These are phyloP conservation scores for Scalopus aquaticus DNA, from an alignment of 2,113 vertebrate genomes.

Conservation along the genomic window DNA sequence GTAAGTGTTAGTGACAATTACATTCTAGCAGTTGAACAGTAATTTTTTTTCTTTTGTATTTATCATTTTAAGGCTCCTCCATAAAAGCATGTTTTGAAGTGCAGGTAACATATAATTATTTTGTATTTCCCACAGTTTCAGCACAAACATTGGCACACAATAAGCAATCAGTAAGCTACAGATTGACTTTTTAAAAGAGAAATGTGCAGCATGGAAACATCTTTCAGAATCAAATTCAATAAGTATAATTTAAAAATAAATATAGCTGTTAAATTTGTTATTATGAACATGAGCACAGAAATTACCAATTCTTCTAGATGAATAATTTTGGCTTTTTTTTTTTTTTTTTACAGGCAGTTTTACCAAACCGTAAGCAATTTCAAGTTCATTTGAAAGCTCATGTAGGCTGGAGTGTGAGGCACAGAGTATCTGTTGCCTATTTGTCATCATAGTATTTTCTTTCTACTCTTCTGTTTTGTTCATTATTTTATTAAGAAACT, in stretches of 20 bases:
- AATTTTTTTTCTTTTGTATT: background rate
- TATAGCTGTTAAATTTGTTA: background rate
- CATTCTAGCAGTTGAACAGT: background rate
- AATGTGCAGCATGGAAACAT: constrained; percentile 12
- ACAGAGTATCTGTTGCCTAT: background rate
- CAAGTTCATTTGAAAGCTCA: background rate
- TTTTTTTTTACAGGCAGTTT: background rate
- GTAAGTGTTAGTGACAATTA: background rate
- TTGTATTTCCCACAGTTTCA: background rate
- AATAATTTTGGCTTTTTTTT: background rate
- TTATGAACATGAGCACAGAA: background rate
- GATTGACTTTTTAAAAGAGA: background rate
- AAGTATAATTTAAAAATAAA: constrained; percentile 36
- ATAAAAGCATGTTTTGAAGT: constrained; percentile 15
- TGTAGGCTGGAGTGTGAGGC: background rate
- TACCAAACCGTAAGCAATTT: background rate
- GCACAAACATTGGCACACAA: background rate
- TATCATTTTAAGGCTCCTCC: background rate
- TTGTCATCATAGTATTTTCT: background rate
- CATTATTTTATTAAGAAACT: background rate
- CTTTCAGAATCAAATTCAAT: constrained; percentile 13
- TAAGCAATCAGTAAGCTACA: constrained; percentile 17
- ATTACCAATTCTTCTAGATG: background rate
- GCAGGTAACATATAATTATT: constrained; percentile 28
- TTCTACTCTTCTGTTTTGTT: background rate